Evolutionary conservation across 2,888 invertebrate genomes (phyloP).

Genomic region (Scaeva pyrastri): DNA sequence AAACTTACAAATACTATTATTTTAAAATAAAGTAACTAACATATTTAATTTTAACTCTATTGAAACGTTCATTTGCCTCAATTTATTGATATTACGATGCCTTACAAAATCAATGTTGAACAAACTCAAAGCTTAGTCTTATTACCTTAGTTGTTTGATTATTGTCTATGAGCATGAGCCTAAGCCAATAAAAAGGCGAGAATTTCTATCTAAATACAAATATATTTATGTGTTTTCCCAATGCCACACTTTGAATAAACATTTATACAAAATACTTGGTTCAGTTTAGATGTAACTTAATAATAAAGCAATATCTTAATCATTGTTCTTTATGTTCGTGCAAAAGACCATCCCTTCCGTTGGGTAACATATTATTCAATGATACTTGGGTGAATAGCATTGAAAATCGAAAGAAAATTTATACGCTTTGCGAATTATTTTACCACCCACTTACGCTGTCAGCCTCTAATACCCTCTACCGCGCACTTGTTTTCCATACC

Average conservation of each 20-base stretch:
- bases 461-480: slow-evolving; percentile 17
- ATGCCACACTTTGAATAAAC: background rate
- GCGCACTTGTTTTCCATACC: slow-evolving; percentile 5
- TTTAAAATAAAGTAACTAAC: too few species aligned
- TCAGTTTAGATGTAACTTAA: background rate
- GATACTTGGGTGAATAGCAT: slow-evolving; percentile 47
- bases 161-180: background rate
- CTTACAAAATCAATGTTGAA: slow-evolving; percentile 11
- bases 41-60: background rate
- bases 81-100: background rate
- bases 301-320: slow-evolving; percentile 7
- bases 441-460: slow-evolving; percentile 33
- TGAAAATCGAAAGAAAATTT: slow-evolving; percentile 45
- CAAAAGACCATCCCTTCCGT: background rate
- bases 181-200: background rate
- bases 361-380: slow-evolving; percentile 46
- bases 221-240: background rate
- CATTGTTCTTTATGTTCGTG: background rate
- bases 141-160: background rate
- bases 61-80: background rate
- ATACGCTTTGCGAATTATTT: slow-evolving; percentile 39
- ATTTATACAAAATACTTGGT: background rate
- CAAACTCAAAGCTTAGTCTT: slow-evolving; percentile 1
- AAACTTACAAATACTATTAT: too few species aligned
- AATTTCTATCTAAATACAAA: background rate